phyloP scores from a whole-genome alignment of 2,888 invertebrate genomes.

The Hydraecia micacea region DNA sequence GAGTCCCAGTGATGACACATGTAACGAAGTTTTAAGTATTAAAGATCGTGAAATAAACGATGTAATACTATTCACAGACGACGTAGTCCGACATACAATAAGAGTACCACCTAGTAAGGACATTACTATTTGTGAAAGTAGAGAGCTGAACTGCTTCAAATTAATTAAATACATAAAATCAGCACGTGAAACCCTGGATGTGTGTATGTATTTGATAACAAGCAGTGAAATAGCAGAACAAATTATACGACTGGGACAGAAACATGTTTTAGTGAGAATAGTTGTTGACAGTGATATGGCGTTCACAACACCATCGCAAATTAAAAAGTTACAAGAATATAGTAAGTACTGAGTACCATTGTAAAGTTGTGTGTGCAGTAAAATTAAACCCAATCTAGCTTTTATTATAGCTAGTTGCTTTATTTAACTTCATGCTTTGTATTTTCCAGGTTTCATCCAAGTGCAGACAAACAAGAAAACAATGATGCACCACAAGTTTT shows the following conservation, averaged over 20 bases:
- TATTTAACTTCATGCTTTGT: not conserved
- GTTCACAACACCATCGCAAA: slow-evolving; percentile 86
- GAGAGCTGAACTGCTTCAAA: slow-evolving; percentile 86
- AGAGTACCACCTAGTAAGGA: slow-evolving; percentile 83
- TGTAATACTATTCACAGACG: slow-evolving; percentile 87
- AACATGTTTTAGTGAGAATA: slow-evolving; percentile 86
- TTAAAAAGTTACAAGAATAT: slow-evolving; percentile 85
- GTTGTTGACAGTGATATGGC: slow-evolving; percentile 88
- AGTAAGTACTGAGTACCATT: slow-evolving; percentile 82
- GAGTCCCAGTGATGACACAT: slow-evolving; percentile 73
- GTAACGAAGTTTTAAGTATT: slow-evolving; percentile 77
- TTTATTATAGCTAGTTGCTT: not conserved
- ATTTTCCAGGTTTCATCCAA: slow-evolving; percentile 84
- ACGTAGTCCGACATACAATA: slow-evolving; percentile 81
- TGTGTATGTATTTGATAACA: slow-evolving; percentile 89
- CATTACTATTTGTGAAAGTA: slow-evolving; percentile 83
- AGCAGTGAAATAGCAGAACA: slow-evolving; percentile 87
- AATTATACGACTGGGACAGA: slow-evolving; percentile 86
- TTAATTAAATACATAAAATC: slow-evolving; percentile 87
- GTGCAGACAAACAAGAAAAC: slow-evolving; percentile 87
- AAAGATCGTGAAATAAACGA: slow-evolving; percentile 87
- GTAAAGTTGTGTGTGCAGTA: not conserved
- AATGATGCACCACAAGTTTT: slow-evolving; percentile 96
- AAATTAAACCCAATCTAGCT: too few species aligned
- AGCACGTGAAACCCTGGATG: slow-evolving; percentile 87